These are phyloP conservation scores for Microctenopoma steveboyesi DNA, from an alignment of 2,797 vertebrate genomes.

Conservation along the genomic window DNA sequence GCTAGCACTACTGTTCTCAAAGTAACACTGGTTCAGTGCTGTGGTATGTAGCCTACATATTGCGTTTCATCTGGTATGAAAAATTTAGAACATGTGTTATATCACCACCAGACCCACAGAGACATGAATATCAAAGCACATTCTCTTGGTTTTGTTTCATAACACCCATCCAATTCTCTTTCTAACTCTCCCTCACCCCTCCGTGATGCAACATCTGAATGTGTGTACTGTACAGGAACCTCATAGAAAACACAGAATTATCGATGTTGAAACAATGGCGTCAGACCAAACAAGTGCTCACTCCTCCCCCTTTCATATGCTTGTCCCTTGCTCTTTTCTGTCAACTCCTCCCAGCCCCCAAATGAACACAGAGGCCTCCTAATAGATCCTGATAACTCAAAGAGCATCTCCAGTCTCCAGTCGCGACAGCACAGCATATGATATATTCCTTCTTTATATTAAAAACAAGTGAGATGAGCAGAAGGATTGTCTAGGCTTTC, in stretches of 20 bases:
- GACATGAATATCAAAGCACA: constrained; percentile 71
- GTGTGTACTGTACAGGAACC: constrained; percentile 36
- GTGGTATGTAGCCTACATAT: constrained; percentile 71
- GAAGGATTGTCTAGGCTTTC: constrained; percentile 66
- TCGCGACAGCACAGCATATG: constrained; percentile 62
- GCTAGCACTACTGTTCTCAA: constrained; percentile 43
- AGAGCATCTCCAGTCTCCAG: constrained; percentile 56
- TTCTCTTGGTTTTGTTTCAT: constrained; percentile 66
- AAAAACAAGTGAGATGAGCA: constrained; percentile 69
- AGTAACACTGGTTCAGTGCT: constrained; percentile 51
- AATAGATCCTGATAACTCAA: constrained; percentile 64
- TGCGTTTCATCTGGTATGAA: constrained; percentile 76
- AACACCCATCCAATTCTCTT: constrained; percentile 60
- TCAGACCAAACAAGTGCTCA: constrained; percentile 39
- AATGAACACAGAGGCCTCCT: constrained; percentile 49
- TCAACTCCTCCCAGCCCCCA: constrained; percentile 44
- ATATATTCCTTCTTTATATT: constrained; percentile 71
- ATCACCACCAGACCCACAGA: constrained; percentile 70
- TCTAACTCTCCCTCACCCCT: constrained; percentile 37
- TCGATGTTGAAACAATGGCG: constrained; percentile 42
- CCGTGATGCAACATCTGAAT: constrained; percentile 52
- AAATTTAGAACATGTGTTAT: constrained; percentile 73
- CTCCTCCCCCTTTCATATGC: constrained; percentile 15
- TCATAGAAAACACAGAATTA: constrained; percentile 34
- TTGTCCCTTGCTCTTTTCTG: constrained; percentile 4